Evolutionary conservation across 2,797 vertebrate species (phyloP), one percentile per base, ranked within the genome.

Genomic region (Leuciscus waleckii): DNA sequence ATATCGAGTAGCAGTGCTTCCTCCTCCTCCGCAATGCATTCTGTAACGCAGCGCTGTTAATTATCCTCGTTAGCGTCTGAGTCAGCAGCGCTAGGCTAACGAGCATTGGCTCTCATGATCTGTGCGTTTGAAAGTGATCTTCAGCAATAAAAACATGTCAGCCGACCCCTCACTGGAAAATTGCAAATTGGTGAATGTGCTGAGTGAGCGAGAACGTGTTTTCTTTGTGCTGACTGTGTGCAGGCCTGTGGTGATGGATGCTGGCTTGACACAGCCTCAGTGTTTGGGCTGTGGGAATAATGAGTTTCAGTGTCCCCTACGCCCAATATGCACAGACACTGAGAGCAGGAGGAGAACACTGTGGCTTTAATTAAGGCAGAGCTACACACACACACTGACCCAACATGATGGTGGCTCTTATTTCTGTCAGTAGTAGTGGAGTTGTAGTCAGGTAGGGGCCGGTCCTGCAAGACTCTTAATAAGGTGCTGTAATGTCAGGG

Each of bases 291-390:
- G 95, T 96, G 95, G 96, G 98, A 99, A 99, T 99, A 99, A 99
- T 99, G 98, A 99, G 97, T 98, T 98, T 97, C 98, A 98, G 97
- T 98, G 98, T 98, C 97, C 97, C 97, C 95, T 96, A 96, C 95
- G 90, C 94, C 95, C 96, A 97, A 97, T 98, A 99, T 97, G 96
- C 97, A 97, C 97, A 97, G 96, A 97, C 95, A 87, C 74, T 3
- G 63, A 81, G 81, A 82, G 67, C 67, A 29, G 95, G 96, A 97
- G 93, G 95, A 96, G 96, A 94, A 94, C 95, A 94, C 96, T 94
- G 96, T 96, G 96, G 96, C 95, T 97, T 98, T 99, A 99, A 99
- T 99, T 98, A 99, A 98, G 95, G 96, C 93, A 96, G 95, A 94
- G 92, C 91, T n/a, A 37, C 77, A 19, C 73, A 79, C 79, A 43